These are phyloP conservation scores for Zaprionus taronus DNA, from an alignment of 1,140 invertebrate species.

Conservation along the genomic window DNA sequence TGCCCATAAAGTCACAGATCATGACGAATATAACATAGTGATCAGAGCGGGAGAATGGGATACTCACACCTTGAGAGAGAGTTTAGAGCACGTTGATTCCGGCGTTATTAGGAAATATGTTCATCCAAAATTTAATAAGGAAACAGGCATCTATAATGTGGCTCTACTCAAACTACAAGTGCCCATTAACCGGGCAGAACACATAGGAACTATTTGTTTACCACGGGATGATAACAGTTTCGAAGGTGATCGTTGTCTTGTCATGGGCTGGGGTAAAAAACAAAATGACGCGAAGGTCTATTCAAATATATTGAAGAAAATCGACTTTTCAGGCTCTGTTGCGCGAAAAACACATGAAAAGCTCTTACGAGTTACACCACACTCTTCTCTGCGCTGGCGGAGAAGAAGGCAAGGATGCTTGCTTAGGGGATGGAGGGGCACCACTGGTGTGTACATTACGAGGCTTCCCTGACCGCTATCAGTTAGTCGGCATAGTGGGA, in stretches of 20 bases:
- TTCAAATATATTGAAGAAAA: slow-evolving; percentile 86
- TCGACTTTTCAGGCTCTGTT: slow-evolving; percentile 86
- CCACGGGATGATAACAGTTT: background rate
- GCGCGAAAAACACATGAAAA: slow-evolving; percentile 82
- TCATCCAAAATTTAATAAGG: background rate
- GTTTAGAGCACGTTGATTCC: background rate
- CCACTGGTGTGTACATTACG: slow-evolving; percentile 88
- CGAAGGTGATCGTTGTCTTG: slow-evolving; percentile 8
- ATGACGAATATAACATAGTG: slow-evolving; percentile 21
- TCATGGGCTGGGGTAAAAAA: slow-evolving; percentile 49
- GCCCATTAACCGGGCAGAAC: background rate
- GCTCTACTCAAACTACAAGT: slow-evolving; percentile 37
- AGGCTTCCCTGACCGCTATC: slow-evolving; percentile 84
- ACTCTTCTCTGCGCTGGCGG: slow-evolving; percentile 87
- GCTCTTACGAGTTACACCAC: slow-evolving; percentile 83
- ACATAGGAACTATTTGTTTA: slow-evolving; percentile 48
- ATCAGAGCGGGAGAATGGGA: slow-evolving; percentile 52
- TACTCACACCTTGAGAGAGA: background rate
- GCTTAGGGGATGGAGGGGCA: slow-evolving; percentile 90
- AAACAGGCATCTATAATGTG: slow-evolving; percentile 12
- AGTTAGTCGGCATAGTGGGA: slow-evolving; percentile 88
- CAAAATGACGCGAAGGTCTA: background rate
- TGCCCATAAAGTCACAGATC: slow-evolving; percentile 86
- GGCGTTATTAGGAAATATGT: slow-evolving; percentile 10
- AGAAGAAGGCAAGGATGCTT: slow-evolving; percentile 89